These are phyloP conservation scores for Oscheius sp. DNA, from an alignment of 1,140 invertebrate genomes.

Conservation along the genomic window DNA sequence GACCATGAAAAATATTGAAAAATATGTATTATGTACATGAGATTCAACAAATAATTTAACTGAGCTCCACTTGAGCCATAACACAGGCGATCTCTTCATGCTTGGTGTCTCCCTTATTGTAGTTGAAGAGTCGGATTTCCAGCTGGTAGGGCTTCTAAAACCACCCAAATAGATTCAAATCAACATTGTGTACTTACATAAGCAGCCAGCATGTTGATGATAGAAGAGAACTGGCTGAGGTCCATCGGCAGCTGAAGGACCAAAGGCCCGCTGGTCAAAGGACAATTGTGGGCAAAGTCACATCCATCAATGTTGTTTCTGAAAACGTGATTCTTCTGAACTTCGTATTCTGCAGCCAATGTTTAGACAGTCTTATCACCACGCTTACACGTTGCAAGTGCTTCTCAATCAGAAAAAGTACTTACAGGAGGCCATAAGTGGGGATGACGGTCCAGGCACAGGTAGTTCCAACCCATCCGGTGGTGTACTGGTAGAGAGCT, in stretches of 20 bases:
- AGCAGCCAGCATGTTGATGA: conserved; percentile 35
- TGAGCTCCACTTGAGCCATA: conserved; percentile 33
- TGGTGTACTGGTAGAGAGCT: conserved; percentile 35
- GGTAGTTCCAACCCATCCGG: conserved; percentile 4
- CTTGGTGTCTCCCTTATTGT: conserved; percentile 33
- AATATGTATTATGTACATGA: conserved; percentile 5
- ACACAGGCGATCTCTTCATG: conserved; percentile 42
- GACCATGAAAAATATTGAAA: too few species aligned
- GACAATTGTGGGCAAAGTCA: conserved; percentile 38
- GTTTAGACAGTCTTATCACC: too few species aligned
- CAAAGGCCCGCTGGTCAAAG: conserved; percentile 27
- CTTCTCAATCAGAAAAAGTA: too few species aligned
- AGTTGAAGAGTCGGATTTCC: conserved; percentile 36
- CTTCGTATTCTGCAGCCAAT: too few species aligned
- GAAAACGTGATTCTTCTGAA: background rate
- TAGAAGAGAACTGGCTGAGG: conserved; percentile 31
- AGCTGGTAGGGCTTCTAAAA: conserved; percentile 40
- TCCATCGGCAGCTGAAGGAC: conserved; percentile 30
- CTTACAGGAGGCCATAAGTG: conserved; percentile 36
- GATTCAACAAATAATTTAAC: conserved; percentile 30
- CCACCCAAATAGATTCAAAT: background rate
- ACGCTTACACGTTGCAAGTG: too few species aligned
- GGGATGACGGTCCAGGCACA: conserved; percentile 32
- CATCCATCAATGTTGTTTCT: conserved; percentile 36
- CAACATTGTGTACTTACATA: conserved; percentile 11